Evolutionary conservation across 1,140 invertebrate genomes (phyloP).

Genomic region (Pemphigus obesinymphae): DNA sequence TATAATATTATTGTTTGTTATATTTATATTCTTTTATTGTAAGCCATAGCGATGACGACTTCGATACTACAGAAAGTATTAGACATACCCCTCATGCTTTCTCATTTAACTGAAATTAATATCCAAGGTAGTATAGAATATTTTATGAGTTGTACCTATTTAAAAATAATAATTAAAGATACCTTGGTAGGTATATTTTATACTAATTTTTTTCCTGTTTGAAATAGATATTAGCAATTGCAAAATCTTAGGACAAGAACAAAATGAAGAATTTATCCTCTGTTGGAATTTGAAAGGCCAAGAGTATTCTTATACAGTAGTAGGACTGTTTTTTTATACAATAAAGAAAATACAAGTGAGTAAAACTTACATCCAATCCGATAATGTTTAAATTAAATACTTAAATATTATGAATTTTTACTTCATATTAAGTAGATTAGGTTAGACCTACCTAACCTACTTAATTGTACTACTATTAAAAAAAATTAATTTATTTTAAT

Average conservation of each 20-base stretch:
- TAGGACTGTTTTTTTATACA: conserved; percentile 30
- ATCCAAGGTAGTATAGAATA: background rate
- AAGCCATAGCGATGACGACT: background rate
- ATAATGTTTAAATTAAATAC: too few relatives aligned
- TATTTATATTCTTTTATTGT: background rate
- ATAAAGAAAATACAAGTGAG: conserved; percentile 31
- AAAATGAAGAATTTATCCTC: conserved; percentile 19
- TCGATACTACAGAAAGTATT: conserved; percentile 27
- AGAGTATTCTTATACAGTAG: background rate
- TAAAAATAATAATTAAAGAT: background rate
- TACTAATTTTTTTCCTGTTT: background rate
- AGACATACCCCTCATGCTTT: background rate
- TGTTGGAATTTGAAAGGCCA: conserved; percentile 3
- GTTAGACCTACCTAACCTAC: too few relatives aligned
- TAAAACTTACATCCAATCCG: background rate
- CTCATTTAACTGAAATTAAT: background rate
- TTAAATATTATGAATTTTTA: too few relatives aligned
- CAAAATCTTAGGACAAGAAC: conserved; percentile 31
- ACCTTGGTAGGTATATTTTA: background rate
- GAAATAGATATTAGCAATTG: conserved; percentile 6
- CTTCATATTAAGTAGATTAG: too few relatives aligned
- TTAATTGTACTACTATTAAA: too few relatives aligned
- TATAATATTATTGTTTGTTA: too few relatives aligned
- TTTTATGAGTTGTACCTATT: background rate
- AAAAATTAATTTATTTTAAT: too few relatives aligned